Evolutionary conservation across 2,797 vertebrate genomes (phyloP), one percentile per base, ranked within the genome.

Genomic region (Cheirogaleus major): DNA sequence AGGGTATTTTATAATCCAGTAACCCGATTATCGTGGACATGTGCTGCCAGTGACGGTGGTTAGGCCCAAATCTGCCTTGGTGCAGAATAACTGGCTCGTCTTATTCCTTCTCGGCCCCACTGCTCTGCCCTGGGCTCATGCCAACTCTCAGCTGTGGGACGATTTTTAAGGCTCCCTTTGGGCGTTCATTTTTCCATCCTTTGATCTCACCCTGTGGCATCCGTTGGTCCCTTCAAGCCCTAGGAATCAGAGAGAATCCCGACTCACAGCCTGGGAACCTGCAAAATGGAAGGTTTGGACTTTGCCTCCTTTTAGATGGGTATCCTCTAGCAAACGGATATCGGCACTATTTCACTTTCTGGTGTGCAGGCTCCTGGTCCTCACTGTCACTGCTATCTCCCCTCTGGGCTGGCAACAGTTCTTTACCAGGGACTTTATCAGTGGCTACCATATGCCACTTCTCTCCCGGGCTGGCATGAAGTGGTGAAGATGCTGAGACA

Each of bases 1-100:
- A n/a, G 89, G 84, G 57, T 38, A 61, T 85, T 95, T 90, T 91
- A 90, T 69, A 93, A 92, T 79, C 87, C 84, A 88, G 63, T 92
- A 94, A 96, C 80, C 94, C 4, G 41, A 92, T 85, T 78, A 83
- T 70, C 1, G 0, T 2, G 38, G 94, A 22, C 2, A 1, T 69
- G 91, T 55, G 73, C 72, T 92, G 93, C 95, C 91, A 81, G 43
- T 6, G 87, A 32, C 0, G 1, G 92, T 0, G 32, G 69, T 35
- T 65, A 89, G 80, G 2, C 52, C 52, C 11, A 59, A 57, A 32
- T 73, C 84, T 67, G 27, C 63, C 69, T 79, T 22, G 0, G 8
- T 0, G 0, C n/a, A 38, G 32, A 6, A 8, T 7, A 38, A 55
- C 73, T 20, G 70, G 72, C 52, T 35, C 0, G 0, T 43, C 69